phyloP scores from a whole-genome alignment of 2,888 invertebrate genomes.

The Trichogramma dendrolimi region DNA sequence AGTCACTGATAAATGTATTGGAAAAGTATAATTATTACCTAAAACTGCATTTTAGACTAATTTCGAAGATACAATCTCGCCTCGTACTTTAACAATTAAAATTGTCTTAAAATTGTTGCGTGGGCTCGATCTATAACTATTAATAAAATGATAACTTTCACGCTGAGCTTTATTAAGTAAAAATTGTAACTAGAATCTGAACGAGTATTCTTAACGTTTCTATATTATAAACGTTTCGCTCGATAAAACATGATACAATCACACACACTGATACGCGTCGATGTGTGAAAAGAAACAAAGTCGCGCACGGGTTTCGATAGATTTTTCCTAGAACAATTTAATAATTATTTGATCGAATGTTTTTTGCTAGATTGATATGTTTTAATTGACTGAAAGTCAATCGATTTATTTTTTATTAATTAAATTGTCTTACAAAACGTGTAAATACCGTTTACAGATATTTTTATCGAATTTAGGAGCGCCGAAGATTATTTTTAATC shows the following conservation, averaged over 20 bases:
- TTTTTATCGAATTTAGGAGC: slow-evolving; percentile 18
- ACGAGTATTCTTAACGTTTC: slow-evolving; percentile 33
- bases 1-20: no score
- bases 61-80: slow-evolving; percentile 22
- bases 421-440: no score
- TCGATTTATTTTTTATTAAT: no score
- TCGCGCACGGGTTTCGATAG: slow-evolving; percentile 30
- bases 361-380: slow-evolving; percentile 27
- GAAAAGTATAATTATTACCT: background rate
- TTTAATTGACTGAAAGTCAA: background rate
- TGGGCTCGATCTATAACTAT: slow-evolving; percentile 3
- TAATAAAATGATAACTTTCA: slow-evolving; percentile 2
- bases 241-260: slow-evolving; percentile 27
- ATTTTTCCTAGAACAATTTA: slow-evolving; percentile 13
- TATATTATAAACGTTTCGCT: slow-evolving; percentile 31
- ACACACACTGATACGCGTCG: no score
- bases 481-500: slow-evolving; percentile 17
- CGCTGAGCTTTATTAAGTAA: slow-evolving; percentile 29
- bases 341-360: slow-evolving; percentile 22
- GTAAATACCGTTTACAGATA: slow-evolving; percentile 10
- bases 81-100: slow-evolving; percentile 21
- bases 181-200: slow-evolving; percentile 26
- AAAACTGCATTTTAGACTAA: slow-evolving; percentile 14
- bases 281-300: slow-evolving; percentile 24
- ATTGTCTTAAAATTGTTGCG: slow-evolving; percentile 14